Percentiles rank a stretch among this genome's conserved stretches.
These are phyloP conservation scores for Ceratothoa steindachneri DNA, from an alignment of 2,888 invertebrate genomes.

Conservation along the genomic window DNA sequence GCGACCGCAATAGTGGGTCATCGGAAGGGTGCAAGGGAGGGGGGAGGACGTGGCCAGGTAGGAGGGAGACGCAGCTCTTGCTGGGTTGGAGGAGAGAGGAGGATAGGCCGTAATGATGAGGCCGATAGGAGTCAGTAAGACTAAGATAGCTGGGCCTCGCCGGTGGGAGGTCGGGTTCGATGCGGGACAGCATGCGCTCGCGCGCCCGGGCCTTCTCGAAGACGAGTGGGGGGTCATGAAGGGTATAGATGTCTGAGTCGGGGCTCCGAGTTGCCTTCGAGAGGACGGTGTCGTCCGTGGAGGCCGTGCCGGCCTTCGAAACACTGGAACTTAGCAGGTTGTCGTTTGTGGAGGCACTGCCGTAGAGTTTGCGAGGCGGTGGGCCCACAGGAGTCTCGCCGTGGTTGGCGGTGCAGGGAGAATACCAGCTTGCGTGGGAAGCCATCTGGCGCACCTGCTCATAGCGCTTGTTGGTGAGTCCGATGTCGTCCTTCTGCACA, in stretches of 20 bases:
- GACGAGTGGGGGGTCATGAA: constrained; percentile 43
- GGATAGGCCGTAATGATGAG: not conserved
- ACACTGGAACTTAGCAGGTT: constrained; percentile 25
- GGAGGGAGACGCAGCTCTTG: not conserved
- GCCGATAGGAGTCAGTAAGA: not conserved
- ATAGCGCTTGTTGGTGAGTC: constrained; percentile 22
- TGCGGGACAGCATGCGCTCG: constrained; percentile 17
- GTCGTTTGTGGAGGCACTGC: constrained; percentile 43
- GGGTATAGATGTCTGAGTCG: constrained; percentile 41
- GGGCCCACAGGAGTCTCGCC: constrained; percentile 35
- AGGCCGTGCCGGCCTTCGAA: constrained; percentile 17
- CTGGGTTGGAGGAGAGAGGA: not conserved
- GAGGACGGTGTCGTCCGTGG: not conserved
- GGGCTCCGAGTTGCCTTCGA: constrained; percentile 25
- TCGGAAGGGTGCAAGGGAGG: not conserved
- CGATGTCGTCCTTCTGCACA: constrained; percentile 9
- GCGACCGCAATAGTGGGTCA: not conserved
- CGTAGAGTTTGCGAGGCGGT: constrained; percentile 39
- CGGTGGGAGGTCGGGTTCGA: constrained; percentile 13
- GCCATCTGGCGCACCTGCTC: constrained; percentile 46
- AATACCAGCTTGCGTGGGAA: constrained; percentile 30
- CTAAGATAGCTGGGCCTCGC: not conserved
- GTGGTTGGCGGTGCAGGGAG: constrained; percentile 17
- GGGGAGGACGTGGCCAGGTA: not conserved
- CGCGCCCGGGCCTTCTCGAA: constrained; percentile 40